Evolutionary conservation across 2,797 vertebrate genomes (phyloP), one percentile per base, ranked within the genome.

Genomic region (Hemibagrus guttatus): DNA sequence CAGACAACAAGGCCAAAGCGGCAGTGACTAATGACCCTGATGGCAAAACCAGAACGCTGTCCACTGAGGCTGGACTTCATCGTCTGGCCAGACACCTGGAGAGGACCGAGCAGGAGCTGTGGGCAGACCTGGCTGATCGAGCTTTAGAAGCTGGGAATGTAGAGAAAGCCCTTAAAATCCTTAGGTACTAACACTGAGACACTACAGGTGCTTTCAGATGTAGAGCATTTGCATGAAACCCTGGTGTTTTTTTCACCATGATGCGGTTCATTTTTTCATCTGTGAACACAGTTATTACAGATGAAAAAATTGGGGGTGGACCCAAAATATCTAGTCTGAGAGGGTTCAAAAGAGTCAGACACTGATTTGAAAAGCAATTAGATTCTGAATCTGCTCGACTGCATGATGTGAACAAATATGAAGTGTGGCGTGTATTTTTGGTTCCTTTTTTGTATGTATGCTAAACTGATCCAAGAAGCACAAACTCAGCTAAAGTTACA

Each of bases 51-150:
- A 95, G 93, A 90, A 94, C 85, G 0, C 91, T 88, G 64, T 95
- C 92, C 84, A 93, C 95, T 0, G 93, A 94, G 54, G 95, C 94
- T 0, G 95, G 95, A 31, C 68, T 99, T 31, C 95, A 95, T 39
- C 95, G 95, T 6, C 92, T 99, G 66, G 97, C 95, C 0, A 87
- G 94, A 49, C 96, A 97, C 89, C 95, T 99, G 83, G 95, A 96
- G 89, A 92, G 93, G 84, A 95, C 96, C 0, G 93, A 96, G 28
- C 96, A 96, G 78, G 95, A 98, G 61, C 94, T 97, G 83, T 97
- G 95, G 92, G 95, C 96, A 0, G 95, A 97, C 87, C 89, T 99
- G 91, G 96, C 96, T 14, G 88, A 96, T 85, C 95, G 96, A 84
- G 97, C 97, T 35, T 91, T 99, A 72, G 91, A 92, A 8, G 92